A percentile compares a stretch with the other conserved stretches of the same genome.
Evolutionary conservation across 2,113 vertebrate genomes (phyloP).

Genomic region (Gopherus flavomarginatus): DNA sequence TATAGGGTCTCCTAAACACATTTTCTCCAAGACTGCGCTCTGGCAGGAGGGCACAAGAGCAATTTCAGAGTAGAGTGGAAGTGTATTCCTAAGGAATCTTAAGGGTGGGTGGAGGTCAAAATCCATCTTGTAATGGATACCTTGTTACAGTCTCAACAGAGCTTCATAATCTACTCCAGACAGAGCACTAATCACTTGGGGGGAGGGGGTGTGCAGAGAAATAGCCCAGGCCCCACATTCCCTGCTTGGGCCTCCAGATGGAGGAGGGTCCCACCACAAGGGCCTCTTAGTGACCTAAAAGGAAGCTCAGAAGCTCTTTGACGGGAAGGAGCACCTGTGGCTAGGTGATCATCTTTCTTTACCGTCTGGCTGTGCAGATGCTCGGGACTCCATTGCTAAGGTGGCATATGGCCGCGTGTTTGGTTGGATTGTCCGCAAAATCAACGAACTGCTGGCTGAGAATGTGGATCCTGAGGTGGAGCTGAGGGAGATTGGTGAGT

Average conservation of each 20-base stretch:
- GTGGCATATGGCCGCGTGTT: constrained; percentile 80
- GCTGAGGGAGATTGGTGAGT: constrained; percentile 80
- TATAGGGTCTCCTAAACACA: not conserved
- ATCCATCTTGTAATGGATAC: not conserved
- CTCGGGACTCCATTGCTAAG: constrained; percentile 83
- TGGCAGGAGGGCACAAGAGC: not conserved
- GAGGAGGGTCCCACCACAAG: not conserved
- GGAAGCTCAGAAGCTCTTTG: not conserved
- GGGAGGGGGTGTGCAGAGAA: not conserved
- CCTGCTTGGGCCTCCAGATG: not conserved
- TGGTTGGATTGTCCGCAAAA: constrained; percentile 83
- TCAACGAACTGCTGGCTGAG: constrained; percentile 80
- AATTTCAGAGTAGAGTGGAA: not conserved
- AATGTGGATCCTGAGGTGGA: constrained; percentile 67
- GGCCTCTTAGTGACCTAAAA: not conserved
- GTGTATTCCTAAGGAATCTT: not conserved
- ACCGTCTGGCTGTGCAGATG: constrained; percentile 63
- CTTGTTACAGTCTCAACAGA: not conserved
- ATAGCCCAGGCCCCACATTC: not conserved
- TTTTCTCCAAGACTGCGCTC: not conserved
- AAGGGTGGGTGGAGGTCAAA: not conserved
- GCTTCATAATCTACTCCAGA: not conserved
- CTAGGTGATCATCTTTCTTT: not conserved
- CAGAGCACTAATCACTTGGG: not conserved
- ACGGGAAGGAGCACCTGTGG: not conserved